Base-by-base conservation (phyloP, 2,113 vertebrate genomes). In the Hypanus sabinus region DNA sequence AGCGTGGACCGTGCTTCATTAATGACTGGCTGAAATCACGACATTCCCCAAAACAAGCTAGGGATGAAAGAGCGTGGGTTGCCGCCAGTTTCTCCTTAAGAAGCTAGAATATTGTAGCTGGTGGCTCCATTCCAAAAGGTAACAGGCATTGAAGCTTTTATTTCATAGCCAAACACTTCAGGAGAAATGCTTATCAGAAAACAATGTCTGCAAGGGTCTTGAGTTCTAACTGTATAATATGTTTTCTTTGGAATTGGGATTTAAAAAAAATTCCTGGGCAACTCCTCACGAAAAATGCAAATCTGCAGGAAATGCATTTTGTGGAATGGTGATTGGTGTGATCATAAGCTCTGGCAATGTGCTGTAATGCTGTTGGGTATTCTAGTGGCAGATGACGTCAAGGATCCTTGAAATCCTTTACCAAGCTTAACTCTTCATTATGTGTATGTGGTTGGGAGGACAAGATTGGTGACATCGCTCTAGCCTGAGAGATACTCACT, bases 341-440 rank as follows among this genome's bases (percentile, higher is more conserved):
- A 65, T 65, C 4, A 18, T 2, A 65, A 20, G 9, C n/a, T 36
- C 7, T 20, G 12, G 5, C 0, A 57, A 12, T 87, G 11, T 57
- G 10, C 7, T 33, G 8, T 14, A 33, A 55, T 83, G 57, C 60
- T 33, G 16, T 5, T 20, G 30, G 85, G 62, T 33, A 90, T 90
- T 65, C 65, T n/a, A n/a, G n/a, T n/a, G n/a, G 33, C 90, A 30
- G 22, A 10, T 93, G 14, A 62, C 10, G 70, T 27, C 70, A 11
- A 9, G 22, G 90, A 10, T 71, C 68, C 33, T 46, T 93, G 36
- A 73, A 93, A 93, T 24, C 70, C 20, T 71, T 71, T 55, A 9
- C 36, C 90, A 93, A 93, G 70, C 73, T 93, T 38, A 27, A 75
- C 73, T 93, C 68, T 93, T 71, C 71, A 93, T 55, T 75, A 27